Percentiles rank a stretch among this genome's conserved stretches.
These are phyloP conservation scores for Phylloscopus trochiloides DNA, from an alignment of 2,113 vertebrate species.

Conservation along the genomic window DNA sequence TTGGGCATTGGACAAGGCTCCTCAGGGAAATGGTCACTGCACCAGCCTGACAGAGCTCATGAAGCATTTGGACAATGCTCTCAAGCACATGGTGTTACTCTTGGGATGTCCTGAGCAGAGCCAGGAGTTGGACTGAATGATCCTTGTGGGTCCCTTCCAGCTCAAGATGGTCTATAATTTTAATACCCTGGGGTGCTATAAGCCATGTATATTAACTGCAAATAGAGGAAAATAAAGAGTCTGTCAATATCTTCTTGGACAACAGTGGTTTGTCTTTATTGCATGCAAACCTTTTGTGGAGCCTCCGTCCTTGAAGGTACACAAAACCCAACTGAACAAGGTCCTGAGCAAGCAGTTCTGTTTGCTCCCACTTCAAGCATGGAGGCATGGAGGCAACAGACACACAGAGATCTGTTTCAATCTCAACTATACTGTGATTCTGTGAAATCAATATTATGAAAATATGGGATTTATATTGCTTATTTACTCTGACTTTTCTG, in stretches of 20 bases:
- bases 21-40: no score
- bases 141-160: not conserved
- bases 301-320: not conserved
- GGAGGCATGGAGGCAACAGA: not conserved
- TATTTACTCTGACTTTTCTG: not conserved
- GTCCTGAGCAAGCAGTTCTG: not conserved
- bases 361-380: not conserved
- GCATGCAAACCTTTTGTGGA: not conserved
- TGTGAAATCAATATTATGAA: not conserved
- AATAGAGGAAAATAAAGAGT: not conserved
- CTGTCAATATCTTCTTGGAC: not conserved
- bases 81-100: not conserved
- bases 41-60: not conserved
- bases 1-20: accelerated
- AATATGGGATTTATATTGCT: not conserved
- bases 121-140: not conserved
- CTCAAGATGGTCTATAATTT: not conserved
- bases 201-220: not conserved
- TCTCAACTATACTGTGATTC: not conserved
- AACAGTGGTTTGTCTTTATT: not conserved
- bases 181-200: not conserved
- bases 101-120: not conserved
- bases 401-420: not conserved
- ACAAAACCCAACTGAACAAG: not conserved
- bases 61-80: not conserved